These are phyloP conservation scores for Vulpes ferrilata DNA, from an alignment of 2,113 vertebrate species.

Conservation along the genomic window DNA sequence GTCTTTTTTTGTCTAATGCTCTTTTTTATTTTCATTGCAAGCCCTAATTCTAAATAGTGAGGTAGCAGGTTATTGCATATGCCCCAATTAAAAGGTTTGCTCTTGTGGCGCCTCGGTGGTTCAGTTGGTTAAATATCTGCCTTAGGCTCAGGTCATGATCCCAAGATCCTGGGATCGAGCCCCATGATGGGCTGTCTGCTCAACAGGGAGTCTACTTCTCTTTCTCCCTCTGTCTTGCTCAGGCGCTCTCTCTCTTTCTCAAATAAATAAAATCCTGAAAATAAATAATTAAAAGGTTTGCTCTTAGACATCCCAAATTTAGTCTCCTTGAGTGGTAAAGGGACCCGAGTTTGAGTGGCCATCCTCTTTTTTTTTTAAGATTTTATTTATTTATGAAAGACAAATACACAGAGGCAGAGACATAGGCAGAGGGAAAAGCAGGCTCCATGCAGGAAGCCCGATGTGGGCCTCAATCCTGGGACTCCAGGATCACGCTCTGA, in stretches of 20 bases:
- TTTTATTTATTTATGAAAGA: no score
- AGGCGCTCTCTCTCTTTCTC: background rate
- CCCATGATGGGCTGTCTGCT: background rate
- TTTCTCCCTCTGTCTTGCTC: no score
- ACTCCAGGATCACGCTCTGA: no score
- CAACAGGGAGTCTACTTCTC: background rate
- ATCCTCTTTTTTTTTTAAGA: background rate
- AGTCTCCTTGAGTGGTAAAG: background rate
- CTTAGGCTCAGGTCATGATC: background rate
- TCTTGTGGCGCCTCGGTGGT: background rate
- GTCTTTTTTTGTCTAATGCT: background rate
- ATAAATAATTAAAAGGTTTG: background rate
- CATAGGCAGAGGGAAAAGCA: no score
- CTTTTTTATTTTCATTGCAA: background rate
- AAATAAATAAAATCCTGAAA: background rate
- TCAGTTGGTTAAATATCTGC: background rate
- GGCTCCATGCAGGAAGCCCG: no score
- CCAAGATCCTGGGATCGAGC: background rate
- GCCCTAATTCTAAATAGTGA: conserved; percentile 10
- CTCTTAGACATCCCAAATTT: background rate
- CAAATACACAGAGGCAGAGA: no score
- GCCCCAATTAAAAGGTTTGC: background rate
- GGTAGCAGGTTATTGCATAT: background rate
- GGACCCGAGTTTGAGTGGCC: background rate
- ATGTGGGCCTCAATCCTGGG: no score